Conservation (phyloP, 2,888 invertebrate genomes). For the Kuschelorhynchus macadamiae region DNA sequence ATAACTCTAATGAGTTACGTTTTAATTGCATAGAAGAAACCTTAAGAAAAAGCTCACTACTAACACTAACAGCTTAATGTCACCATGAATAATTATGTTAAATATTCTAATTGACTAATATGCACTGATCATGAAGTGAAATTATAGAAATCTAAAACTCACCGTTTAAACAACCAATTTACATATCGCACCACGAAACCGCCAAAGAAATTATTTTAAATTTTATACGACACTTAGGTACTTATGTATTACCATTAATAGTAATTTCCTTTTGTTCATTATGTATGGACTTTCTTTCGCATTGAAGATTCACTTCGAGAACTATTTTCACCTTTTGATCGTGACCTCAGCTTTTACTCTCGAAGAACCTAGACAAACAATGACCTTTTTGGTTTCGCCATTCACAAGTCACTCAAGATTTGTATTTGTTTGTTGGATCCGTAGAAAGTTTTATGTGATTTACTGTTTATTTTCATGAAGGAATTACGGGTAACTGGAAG, state of each 20-base stretch:
- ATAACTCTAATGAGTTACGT: no score
- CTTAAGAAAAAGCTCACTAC: no score
- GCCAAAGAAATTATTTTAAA: constrained; percentile 3
- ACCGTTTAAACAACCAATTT: background rate
- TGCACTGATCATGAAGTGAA: constrained; percentile 6
- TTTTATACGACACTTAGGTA: background rate
- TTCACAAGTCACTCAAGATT: background rate
- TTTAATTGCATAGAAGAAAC: no score
- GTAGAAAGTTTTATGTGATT: no score
- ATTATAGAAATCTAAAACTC: constrained; percentile 6
- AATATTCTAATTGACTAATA: no score
- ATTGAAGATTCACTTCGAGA: constrained; percentile 23
- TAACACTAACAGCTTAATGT: no score
- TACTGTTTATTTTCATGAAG: no score
- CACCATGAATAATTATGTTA: no score
- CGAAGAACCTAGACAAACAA: background rate
- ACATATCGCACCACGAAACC: background rate
- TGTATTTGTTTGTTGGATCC: no score
- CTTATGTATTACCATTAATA: no score
- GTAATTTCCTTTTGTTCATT: background rate
- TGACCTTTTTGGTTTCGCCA: constrained; percentile 13
- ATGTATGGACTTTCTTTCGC: constrained; percentile 33
- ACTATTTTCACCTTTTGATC: constrained; percentile 41
- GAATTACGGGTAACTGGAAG: no score
- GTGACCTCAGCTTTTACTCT: constrained; percentile 46